These are phyloP conservation scores for Acromyrmex charruanus DNA, from an alignment of 1,140 invertebrate genomes.

Conservation along the genomic window DNA sequence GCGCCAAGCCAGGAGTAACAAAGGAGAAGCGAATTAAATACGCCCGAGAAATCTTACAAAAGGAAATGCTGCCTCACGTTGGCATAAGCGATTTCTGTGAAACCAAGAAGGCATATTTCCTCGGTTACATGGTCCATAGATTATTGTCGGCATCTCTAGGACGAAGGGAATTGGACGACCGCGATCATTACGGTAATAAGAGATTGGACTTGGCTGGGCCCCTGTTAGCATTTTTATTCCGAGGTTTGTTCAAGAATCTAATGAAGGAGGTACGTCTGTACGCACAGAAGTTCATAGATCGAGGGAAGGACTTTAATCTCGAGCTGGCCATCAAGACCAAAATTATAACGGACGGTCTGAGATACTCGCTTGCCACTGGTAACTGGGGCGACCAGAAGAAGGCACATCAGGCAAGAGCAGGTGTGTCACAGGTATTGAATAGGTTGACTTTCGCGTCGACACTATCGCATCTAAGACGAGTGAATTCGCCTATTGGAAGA, in stretches of 20 bases:
- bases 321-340: slow-evolving; percentile 99
- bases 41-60: slow-evolving; percentile 99
- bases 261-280: slow-evolving; percentile 99
- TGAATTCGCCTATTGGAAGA: slow-evolving; percentile 99
- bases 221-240: slow-evolving; percentile 97
- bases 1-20: slow-evolving; percentile 98
- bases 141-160: slow-evolving; percentile 97
- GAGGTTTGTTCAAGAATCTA: slow-evolving; percentile 97
- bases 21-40: slow-evolving; percentile 99
- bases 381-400: slow-evolving; percentile 99
- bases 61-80: slow-evolving; percentile 99
- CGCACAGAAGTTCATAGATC: slow-evolving; percentile 99
- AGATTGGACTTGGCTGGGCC: slow-evolving; percentile 98
- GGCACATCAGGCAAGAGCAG: slow-evolving; percentile 98
- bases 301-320: slow-evolving; percentile 99
- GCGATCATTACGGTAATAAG: slow-evolving; percentile 99
- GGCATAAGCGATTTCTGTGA: slow-evolving; percentile 99
- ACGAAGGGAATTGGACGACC: slow-evolving; percentile 97
- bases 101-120: slow-evolving; percentile 99
- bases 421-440: slow-evolving; percentile 97
- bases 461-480: slow-evolving; percentile 97
- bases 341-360: slow-evolving; percentile 99
- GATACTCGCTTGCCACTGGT: slow-evolving; percentile 99
- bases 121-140: slow-evolving; percentile 99
- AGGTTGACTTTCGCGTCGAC: slow-evolving; percentile 99